Conservation (phyloP, 1,140 invertebrate genomes). For the Neotoxoptera formosana region DNA sequence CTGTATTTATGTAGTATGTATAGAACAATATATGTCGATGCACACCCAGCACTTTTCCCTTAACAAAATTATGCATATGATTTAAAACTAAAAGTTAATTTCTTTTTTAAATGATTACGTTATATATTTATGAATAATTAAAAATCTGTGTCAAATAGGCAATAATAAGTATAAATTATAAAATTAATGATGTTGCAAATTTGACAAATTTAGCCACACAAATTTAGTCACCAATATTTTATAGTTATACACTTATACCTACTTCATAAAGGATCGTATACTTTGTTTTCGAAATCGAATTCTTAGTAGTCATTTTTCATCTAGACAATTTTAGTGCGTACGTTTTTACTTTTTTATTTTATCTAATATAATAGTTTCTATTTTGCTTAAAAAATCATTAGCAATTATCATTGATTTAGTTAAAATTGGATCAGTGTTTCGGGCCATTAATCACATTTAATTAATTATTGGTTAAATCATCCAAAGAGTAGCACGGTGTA, state of each 20-base stretch:
- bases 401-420: not conserved
- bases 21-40: too few species aligned
- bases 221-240: not conserved
- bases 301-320: not conserved
- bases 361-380: not conserved
- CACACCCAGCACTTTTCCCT: too few species aligned
- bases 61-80: too few species aligned
- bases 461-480: conserved; percentile 8
- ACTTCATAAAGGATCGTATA: not conserved
- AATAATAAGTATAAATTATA: too few species aligned
- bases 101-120: too few species aligned
- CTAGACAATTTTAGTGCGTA: not conserved
- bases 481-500: not conserved
- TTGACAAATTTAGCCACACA: not conserved
- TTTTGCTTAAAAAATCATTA: not conserved
- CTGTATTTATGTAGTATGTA: too few species aligned
- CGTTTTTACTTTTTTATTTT: not conserved
- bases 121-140: too few species aligned
- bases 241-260: not conserved
- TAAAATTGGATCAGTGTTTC: conserved; percentile 10
- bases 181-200: too few species aligned
- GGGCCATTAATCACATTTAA: conserved; percentile 44
- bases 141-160: too few species aligned
- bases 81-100: too few species aligned
- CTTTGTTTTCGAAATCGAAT: not conserved